Base-by-base conservation (phyloP, 2,888 invertebrate species). In the Adela reaumurella region DNA sequence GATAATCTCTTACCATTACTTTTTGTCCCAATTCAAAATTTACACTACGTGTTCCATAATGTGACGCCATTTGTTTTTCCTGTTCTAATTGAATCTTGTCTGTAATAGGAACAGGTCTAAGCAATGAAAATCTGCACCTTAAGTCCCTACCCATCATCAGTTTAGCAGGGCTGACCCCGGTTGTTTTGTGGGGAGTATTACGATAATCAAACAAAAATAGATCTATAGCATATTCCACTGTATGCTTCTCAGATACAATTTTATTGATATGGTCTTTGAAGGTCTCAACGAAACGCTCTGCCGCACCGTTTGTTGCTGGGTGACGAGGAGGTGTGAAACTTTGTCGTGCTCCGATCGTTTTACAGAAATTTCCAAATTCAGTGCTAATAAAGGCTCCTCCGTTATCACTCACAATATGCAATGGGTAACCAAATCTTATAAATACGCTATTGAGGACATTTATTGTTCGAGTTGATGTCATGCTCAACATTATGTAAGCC, bases 81-180 rank as follows among this genome's bases (percentile, higher is more conserved):
- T 46, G 46, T 4, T 46, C 46, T 2, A 5, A 18, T 19, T 46
- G 35, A 17, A 46, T 41, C 35, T 46, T 46, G 11, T 46, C 46
- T 17, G 35, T 46, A 17, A 46, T 35, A 14, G 46, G 46, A 2
- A 14, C 35, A 5, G 46, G 46, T 16, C 46, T 29, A 10, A 46
- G 17, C n/a, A 46, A 35, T 2, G 46, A 46, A 35, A 46, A 46
- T 18, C 46, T 29, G 35, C 46, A 41, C 17, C 46, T 29, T 19
- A 46, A 46, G 2, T 46, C 46, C 17, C 46, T 46, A 19, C 46
- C 46, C 17, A 29, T 35, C 46, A 46, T 46, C 19, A 46, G 17
- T 17, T 19, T 46, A 28, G 35, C 35, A 3, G 35, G 35, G 35
- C 35, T 46, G 14, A 35, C 35, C 35, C 35, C 35, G 14, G 35